Conservation (phyloP, 2,113 vertebrate species). For the Leptosomus discolor region DNA sequence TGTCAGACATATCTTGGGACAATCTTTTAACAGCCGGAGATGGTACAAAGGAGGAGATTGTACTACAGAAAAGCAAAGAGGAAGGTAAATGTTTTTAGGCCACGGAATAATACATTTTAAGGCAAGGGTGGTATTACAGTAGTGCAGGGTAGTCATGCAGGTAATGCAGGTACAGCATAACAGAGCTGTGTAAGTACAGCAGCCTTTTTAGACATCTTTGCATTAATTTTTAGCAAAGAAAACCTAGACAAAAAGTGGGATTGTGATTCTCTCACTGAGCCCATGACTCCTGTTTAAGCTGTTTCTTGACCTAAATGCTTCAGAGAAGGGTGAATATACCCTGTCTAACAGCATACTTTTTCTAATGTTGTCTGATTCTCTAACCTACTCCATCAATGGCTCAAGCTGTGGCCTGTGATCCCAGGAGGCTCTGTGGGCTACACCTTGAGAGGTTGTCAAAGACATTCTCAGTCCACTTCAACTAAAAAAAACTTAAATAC, state of each 20-base stretch:
- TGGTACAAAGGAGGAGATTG: neutral
- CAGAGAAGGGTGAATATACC: neutral
- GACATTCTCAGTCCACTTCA: neutral
- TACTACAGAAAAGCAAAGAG: rapidly evolving
- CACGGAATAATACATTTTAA: neutral
- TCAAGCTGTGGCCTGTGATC: neutral
- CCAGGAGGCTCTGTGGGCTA: neutral
- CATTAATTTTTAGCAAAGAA: neutral
- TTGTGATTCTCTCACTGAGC: neutral
- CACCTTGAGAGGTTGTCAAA: neutral
- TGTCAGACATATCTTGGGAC: neutral
- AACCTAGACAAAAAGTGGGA: neutral
- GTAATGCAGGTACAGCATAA: neutral
- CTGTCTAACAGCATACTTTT: neutral
- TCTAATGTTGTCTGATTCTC: neutral
- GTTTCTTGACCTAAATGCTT: neutral
- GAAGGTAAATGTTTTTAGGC: neutral
- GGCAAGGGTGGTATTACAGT: neutral
- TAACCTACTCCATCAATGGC: neutral
- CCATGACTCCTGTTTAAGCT: neutral
- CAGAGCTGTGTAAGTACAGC: rapidly evolving
- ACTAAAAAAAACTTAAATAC: neutral
- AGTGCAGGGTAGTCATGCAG: neutral
- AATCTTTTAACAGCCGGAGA: neutral
- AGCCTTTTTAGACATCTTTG: neutral